These are phyloP conservation scores for Prinia subflava DNA, from an alignment of 2,113 vertebrate species.

Conservation along the genomic window DNA sequence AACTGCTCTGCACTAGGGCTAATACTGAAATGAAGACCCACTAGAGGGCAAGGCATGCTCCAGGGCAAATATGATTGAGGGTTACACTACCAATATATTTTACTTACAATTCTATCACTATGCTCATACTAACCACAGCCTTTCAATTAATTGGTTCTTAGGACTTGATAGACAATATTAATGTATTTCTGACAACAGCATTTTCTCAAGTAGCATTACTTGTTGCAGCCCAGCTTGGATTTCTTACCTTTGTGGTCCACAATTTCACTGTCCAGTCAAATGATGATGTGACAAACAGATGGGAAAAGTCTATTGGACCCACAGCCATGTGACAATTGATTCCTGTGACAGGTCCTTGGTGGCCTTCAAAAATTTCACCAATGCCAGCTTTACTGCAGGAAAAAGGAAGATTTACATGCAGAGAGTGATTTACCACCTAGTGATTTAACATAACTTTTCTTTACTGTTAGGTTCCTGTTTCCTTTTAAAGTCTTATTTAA, in stretches of 20 bases:
- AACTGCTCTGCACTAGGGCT: background rate
- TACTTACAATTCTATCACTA: background rate
- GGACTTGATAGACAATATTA: background rate
- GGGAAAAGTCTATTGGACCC: constrained; percentile 93
- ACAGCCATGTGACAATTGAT: constrained; percentile 95
- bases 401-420: background rate
- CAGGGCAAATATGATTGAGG: background rate
- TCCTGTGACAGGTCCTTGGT: constrained; percentile 95
- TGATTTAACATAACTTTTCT: background rate
- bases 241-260: constrained; percentile 96
- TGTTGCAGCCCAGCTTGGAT: background rate
- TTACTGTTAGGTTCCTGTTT: background rate
- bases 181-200: background rate
- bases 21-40: background rate
- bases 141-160: background rate
- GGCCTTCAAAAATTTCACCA: constrained; percentile 96
- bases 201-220: background rate
- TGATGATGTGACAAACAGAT: constrained; percentile 95
- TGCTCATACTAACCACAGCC: background rate
- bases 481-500: background rate
- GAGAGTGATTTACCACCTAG: background rate
- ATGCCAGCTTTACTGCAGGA: constrained; percentile 92
- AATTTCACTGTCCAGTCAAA: constrained; percentile 99
- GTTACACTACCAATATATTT: background rate
- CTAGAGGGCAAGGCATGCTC: background rate